phyloP scores from a whole-genome alignment of 2,113 vertebrate genomes.

The Varanus komodoensis region DNA sequence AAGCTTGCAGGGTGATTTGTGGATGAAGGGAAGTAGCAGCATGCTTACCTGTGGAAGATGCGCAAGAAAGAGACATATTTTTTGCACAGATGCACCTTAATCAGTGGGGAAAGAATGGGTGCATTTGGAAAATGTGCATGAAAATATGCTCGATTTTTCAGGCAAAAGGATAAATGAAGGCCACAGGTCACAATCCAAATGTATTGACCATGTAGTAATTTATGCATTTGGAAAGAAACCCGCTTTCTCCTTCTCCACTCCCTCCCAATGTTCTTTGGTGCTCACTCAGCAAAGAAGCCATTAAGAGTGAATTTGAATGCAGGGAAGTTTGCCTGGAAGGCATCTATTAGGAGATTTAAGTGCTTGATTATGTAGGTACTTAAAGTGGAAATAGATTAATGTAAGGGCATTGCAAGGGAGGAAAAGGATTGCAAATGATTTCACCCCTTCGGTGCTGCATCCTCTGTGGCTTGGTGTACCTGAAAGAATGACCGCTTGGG shows the following conservation, averaged over 20 bases:
- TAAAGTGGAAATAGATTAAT: slow-evolving; percentile 23
- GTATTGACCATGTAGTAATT: background rate
- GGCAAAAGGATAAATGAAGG: too few species aligned
- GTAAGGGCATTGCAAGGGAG: slow-evolving; percentile 15
- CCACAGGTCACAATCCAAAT: slow-evolving; percentile 12
- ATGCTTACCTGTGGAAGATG: too few species aligned
- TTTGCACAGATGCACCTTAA: too few species aligned
- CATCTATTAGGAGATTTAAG: slow-evolving; percentile 45
- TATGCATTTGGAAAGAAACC: slow-evolving; percentile 48
- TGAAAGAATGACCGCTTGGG: slow-evolving; percentile 24
- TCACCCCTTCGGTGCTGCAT: slow-evolving; percentile 40
- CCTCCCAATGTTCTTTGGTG: background rate
- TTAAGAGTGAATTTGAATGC: slow-evolving; percentile 19
- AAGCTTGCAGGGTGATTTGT: too few species aligned
- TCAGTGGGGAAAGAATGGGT: too few species aligned
- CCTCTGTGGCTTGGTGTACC: slow-evolving; percentile 3
- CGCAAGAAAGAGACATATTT: too few species aligned
- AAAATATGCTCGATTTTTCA: too few species aligned
- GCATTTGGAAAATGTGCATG: too few species aligned
- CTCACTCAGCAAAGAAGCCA: slow-evolving; percentile 23
- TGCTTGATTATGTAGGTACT: slow-evolving; percentile 48
- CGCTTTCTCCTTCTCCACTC: slow-evolving; percentile 16
- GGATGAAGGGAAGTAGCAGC: too few species aligned
- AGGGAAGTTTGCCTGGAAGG: slow-evolving; percentile 56
- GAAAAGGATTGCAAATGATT: slow-evolving; percentile 44